Evolutionary conservation across 2,113 vertebrate genomes (phyloP), one percentile per base, ranked within the genome.

Genomic region (Chunga burmeisteri): DNA sequence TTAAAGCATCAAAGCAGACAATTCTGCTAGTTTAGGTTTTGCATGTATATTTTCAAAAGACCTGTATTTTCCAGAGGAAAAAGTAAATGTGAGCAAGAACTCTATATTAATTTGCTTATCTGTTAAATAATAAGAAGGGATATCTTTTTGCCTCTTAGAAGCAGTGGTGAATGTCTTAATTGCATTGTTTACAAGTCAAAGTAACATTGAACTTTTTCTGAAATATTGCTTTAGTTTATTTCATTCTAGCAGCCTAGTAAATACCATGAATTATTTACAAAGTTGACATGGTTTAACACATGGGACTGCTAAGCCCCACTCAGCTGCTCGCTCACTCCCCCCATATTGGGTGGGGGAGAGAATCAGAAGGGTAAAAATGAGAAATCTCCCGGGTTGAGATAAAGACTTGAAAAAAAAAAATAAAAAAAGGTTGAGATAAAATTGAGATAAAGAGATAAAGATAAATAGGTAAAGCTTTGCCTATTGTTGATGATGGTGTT

Each of bases 251-350:
- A 90, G 65, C 26, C 34, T 75, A 78, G 68, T 77, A 95, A 94
- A 63, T 75, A 63, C 20, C 68, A 78, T 9, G 36, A 74, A 88
- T 13, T 42, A 68, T 82, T 85, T 67, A 78, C 46, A 73, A 93
- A 83, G 16, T 20, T 38, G 20, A 66, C 30, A 18, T 18, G 12
- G 10, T 47, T 30, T 58, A 93, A 67, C 34, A 38, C 15, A n/a
- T 6, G 1, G 21, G 20, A 21, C 11, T 2, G 5, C 30, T 58
- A 42, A 52, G 34, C 18, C 40, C 11, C 66, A 30, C 25, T 10
- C 4, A 68, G 30, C 13, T 1, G 0, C 25, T 56, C 1, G 0
- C 47, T 62, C 36, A 9, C n/a, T 36, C 49, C 6, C 7, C 2
- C 3, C 0, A 38, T 10, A 25, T 15, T 32, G 14, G 18, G 36